phyloP scores from a whole-genome alignment of 2,113 vertebrate genomes.

The Phoenicopterus ruber region DNA sequence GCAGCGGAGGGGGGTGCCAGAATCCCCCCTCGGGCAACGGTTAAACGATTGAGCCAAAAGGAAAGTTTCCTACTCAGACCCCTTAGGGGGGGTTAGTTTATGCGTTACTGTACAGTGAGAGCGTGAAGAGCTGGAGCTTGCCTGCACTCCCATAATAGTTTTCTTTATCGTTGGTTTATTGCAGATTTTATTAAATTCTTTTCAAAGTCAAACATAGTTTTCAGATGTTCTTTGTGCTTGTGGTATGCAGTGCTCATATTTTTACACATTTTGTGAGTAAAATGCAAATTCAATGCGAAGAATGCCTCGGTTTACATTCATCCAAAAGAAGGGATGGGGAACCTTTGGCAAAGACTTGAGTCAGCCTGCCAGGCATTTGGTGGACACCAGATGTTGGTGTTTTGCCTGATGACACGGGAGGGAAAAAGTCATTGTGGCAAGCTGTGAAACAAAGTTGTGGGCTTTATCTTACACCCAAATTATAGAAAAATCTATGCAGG shows the following conservation, averaged over 20 bases:
- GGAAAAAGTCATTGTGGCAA: neutral
- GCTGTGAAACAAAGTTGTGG: neutral
- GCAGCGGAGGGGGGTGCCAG: no score
- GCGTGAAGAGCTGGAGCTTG: neutral
- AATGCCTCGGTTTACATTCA: neutral
- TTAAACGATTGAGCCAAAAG: accelerated
- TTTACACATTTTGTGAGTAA: neutral
- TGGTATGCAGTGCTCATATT: neutral
- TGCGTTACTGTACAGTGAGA: no score
- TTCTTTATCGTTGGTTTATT: neutral
- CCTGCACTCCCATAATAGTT: accelerated
- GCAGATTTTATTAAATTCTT: neutral
- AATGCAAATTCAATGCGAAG: neutral
- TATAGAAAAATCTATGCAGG: neutral
- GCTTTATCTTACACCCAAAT: neutral
- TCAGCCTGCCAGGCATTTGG: neutral
- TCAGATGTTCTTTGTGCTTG: neutral
- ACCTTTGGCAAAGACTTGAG: no score
- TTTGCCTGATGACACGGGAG: neutral
- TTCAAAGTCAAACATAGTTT: neutral
- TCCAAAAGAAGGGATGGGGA: neutral
- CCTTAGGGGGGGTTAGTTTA: accelerated
- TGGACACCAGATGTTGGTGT: neutral
- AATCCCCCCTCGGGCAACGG: neutral
- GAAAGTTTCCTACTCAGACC: accelerated